Percentiles rank a stretch among this genome's conserved stretches.
Conservation (phyloP, 2,888 invertebrate species). For the Chelonus formosanus region DNA sequence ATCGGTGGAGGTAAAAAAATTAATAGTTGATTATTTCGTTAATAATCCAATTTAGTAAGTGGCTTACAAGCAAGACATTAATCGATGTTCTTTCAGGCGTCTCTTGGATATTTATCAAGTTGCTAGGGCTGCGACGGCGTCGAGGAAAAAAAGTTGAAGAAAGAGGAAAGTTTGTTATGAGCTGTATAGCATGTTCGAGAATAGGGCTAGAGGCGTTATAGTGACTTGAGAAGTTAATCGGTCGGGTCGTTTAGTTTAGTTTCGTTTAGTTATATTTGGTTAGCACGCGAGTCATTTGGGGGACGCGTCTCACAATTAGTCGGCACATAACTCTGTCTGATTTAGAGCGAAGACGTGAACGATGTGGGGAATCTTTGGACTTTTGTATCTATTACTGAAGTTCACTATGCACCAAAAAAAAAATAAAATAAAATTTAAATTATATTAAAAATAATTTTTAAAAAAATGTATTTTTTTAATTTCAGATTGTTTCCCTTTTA, state of each 20-base stretch:
- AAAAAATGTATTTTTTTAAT: no score
- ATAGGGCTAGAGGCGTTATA: slow-evolving; percentile 34
- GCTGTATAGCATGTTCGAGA: slow-evolving; percentile 36
- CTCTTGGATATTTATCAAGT: slow-evolving; percentile 41
- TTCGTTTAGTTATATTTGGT: slow-evolving; percentile 64
- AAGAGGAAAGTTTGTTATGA: slow-evolving; percentile 22
- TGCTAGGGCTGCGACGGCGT: slow-evolving; percentile 25
- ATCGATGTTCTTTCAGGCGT: slow-evolving; percentile 37
- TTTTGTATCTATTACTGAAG: background rate
- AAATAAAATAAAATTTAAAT: background rate
- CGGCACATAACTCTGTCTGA: slow-evolving; percentile 62
- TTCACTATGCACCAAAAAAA: background rate
- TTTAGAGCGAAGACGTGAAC: slow-evolving; percentile 52
- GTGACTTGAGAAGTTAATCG: slow-evolving; percentile 57
- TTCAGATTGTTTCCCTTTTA: no score
- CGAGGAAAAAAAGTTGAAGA: slow-evolving; percentile 20
- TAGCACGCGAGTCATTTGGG: slow-evolving; percentile 33
- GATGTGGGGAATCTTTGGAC: slow-evolving; percentile 20
- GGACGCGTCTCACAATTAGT: slow-evolving; percentile 61
- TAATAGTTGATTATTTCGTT: slow-evolving; percentile 19
- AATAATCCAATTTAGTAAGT: slow-evolving; percentile 36
- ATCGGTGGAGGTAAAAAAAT: slow-evolving; percentile 18
- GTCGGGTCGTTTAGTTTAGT: slow-evolving; percentile 56
- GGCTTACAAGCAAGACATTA: slow-evolving; percentile 39
- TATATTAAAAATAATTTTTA: no score